Conservation (phyloP, 2,888 invertebrate genomes). For the Lithophane socia region DNA sequence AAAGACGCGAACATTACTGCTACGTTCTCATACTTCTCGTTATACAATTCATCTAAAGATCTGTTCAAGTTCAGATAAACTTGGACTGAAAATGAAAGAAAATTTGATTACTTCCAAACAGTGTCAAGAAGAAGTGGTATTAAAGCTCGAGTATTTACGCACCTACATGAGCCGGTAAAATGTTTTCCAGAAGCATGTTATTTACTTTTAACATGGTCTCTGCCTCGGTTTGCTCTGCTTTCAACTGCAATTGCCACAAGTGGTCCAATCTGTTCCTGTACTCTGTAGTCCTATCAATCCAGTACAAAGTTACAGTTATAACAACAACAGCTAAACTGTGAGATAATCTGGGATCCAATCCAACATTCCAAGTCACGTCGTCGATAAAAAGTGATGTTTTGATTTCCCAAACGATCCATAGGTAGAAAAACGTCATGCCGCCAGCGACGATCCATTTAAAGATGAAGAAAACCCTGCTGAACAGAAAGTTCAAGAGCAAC, state of each 20-base stretch:
- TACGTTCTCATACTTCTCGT: conserved; percentile 96
- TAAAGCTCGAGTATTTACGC: conserved; percentile 69
- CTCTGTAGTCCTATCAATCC: conserved; percentile 97
- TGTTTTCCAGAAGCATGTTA: conserved; percentile 97
- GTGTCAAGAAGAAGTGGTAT: neutral
- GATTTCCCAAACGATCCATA: conserved; percentile 92
- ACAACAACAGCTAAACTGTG: conserved; percentile 94
- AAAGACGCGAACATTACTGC: conserved; percentile 99
- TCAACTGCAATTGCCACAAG: conserved; percentile 92
- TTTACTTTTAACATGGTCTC: conserved; percentile 96
- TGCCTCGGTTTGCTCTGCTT: conserved; percentile 96
- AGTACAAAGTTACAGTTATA: conserved; percentile 94
- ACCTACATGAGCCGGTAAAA: conserved; percentile 98
- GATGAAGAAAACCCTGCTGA: conserved; percentile 95
- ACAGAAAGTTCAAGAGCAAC: conserved; percentile 94
- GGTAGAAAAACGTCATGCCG: conserved; percentile 92
- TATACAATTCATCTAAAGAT: conserved; percentile 94
- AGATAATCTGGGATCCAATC: conserved; percentile 92
- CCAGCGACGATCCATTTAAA: conserved; percentile 94
- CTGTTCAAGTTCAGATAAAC: conserved; percentile 93
- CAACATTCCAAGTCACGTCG: conserved; percentile 93
- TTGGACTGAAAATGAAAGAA: conserved; percentile 91
- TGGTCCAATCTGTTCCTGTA: conserved; percentile 97
- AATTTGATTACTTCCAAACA: neutral
- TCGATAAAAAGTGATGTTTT: conserved; percentile 90